Base-by-base conservation (phyloP, 2,797 vertebrate species). In the Gorsachius magnificus region DNA sequence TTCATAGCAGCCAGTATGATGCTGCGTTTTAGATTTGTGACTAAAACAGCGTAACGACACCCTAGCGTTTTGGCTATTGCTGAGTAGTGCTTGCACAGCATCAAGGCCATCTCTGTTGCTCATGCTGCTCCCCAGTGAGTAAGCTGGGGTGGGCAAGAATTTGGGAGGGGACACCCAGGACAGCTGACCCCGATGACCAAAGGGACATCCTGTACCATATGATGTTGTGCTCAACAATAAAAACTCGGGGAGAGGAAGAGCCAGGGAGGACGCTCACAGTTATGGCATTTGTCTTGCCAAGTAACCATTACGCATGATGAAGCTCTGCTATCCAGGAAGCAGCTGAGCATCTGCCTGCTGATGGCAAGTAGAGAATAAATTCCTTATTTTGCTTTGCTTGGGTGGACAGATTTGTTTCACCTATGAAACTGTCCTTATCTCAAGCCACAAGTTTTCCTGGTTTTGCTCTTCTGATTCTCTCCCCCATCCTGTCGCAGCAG, bases 271-370 rank as follows among this genome's bases (percentile, higher is more conserved):
- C 2, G 2, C 38, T 82, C 21, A 11, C 0, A 0, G n/a, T 75
- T 56, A 60, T 3, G 10, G 8, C 21, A 54, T 56, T 68, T 87
- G 7, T 64, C 38, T 76, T 88, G 33, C 35, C 31, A 64, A 75
- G 38, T 36, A 75, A 51, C 14, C 0, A 0, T 38, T 46, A 51
- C 0, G 1, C 33, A 10, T 24, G 43, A 77, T 14, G 33, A 58
- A 78, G 31, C 10, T 84, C 83, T 79, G n/a, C 13, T 86, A n/a
- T 36, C 54, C 41, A 46, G 21, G 5, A 69, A 35, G 43, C 1
- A 3, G 20, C 38, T 43, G 81, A 91, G 70, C 46, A 89, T 26
- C 61, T 45, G 6, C 21, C 33, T 48, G 57, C 16, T 41, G 33
- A 75, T 15, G 41, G 25, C 18, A 84, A 84, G 21, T 6, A 81